Percentiles rank a stretch among this genome's conserved stretches.
phyloP scores from a whole-genome alignment of 1,140 invertebrate genomes.

The Drosophila parabipectinata region DNA sequence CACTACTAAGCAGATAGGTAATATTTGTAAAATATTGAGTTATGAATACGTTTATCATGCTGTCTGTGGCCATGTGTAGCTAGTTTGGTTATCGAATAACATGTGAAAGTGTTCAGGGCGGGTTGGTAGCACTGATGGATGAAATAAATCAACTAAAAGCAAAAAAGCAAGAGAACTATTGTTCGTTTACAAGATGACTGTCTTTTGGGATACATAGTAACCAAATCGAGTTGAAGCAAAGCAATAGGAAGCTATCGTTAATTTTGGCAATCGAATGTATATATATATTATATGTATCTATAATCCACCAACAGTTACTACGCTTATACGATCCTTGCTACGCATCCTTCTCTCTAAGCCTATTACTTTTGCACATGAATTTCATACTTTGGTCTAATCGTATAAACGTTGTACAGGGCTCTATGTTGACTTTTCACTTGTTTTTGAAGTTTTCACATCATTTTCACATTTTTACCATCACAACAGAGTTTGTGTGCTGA shows the following conservation, averaged over 20 bases:
- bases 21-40: not conserved
- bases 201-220: slow-evolving; percentile 9
- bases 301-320: slow-evolving; percentile 14
- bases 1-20: too few relatives aligned
- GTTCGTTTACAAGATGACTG: slow-evolving; percentile 6
- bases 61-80: not conserved
- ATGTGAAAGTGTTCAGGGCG: not conserved
- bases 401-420: slow-evolving; percentile 20
- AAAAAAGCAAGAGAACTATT: slow-evolving; percentile 9
- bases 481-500: slow-evolving; percentile 33
- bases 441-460: not conserved
- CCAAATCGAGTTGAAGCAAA: slow-evolving; percentile 36
- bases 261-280: slow-evolving; percentile 8
- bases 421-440: slow-evolving; percentile 13
- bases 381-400: not conserved
- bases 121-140: not conserved
- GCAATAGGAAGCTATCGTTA: slow-evolving; percentile 27
- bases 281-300: not conserved
- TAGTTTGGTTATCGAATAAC: not conserved
- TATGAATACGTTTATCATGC: not conserved
- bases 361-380: not conserved
- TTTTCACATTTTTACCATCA: slow-evolving; percentile 5
- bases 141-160: not conserved
- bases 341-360: not conserved
- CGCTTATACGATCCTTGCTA: slow-evolving; percentile 24